These are phyloP conservation scores for Halcyon leucocephala DNA, from an alignment of 2,797 vertebrate species.

Conservation along the genomic window DNA sequence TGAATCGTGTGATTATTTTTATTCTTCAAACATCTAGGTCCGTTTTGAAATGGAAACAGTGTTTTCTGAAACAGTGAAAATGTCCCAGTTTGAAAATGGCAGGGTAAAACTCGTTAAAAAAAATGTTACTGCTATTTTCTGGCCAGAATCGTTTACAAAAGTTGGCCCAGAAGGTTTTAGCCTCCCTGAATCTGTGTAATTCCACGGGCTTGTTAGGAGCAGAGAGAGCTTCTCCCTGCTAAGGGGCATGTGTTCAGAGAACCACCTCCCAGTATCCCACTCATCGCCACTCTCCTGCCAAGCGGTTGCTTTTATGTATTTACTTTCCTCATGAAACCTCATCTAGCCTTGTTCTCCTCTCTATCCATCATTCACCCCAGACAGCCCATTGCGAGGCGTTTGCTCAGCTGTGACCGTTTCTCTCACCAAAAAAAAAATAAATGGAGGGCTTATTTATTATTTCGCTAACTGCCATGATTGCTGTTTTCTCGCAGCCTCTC, in stretches of 20 bases:
- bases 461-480: not conserved
- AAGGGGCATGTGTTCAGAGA: not conserved
- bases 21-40: not conserved
- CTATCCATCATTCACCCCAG: not conserved
- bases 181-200: not conserved
- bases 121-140: not conserved
- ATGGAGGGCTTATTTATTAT: not conserved
- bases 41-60: not conserved
- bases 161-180: not conserved
- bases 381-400: not conserved
- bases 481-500: not conserved
- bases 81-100: not conserved
- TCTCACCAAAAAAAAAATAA: not conserved
- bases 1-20: not conserved
- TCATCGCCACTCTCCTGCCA: not conserved
- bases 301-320: not conserved
- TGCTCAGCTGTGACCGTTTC: conserved; percentile 29
- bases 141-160: not conserved
- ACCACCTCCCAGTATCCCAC: not conserved
- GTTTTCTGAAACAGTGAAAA: not conserved
- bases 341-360: not conserved
- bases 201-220: not conserved
- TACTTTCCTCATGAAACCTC: not conserved
- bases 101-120: not conserved
- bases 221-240: not conserved